Evolutionary conservation across 1,140 invertebrate genomes (phyloP).

Genomic region (Drosophila guanche): DNA sequence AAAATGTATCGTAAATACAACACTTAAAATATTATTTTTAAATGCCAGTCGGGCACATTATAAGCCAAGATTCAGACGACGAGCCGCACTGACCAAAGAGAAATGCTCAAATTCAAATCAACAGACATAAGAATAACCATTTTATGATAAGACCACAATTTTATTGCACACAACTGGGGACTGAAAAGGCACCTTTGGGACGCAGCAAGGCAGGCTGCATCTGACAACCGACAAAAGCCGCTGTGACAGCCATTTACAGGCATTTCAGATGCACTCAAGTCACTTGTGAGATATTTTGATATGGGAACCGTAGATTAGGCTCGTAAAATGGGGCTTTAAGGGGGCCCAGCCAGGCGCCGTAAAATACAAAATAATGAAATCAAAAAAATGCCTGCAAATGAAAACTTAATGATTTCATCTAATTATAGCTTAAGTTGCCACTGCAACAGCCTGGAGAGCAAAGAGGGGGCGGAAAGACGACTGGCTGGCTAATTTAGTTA

Average conservation of each 20-base stretch:
- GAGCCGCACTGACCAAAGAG: constrained; percentile 36
- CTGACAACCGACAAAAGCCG: constrained; percentile 39
- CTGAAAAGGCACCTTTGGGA: background rate
- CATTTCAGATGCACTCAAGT: constrained; percentile 52
- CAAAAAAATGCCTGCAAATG: constrained; percentile 69
- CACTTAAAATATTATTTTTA: constrained; percentile 49
- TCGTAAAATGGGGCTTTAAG: constrained; percentile 55
- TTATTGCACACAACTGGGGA: constrained; percentile 47
- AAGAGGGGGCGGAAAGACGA: constrained; percentile 1
- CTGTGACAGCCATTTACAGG: constrained; percentile 43
- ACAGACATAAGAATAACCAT: constrained; percentile 49
- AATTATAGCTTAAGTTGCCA: constrained; percentile 64
- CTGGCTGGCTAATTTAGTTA: constrained; percentile 71
- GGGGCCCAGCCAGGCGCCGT: constrained; percentile 29
- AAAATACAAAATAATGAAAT: constrained; percentile 77
- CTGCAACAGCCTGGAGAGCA: constrained; percentile 1
- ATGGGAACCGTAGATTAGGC: constrained; percentile 27
- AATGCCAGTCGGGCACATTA: constrained; percentile 14
- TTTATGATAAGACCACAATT: constrained; percentile 60
- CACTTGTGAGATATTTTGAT: constrained; percentile 34
- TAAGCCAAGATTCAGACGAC: background rate
- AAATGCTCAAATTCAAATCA: constrained; percentile 33
- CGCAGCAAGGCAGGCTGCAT: constrained; percentile 17
- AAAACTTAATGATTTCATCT: constrained; percentile 80
- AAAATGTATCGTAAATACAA: constrained; percentile 56